phyloP scores from a whole-genome alignment of 1,140 invertebrate genomes.

The Frieseomelitta varia region DNA sequence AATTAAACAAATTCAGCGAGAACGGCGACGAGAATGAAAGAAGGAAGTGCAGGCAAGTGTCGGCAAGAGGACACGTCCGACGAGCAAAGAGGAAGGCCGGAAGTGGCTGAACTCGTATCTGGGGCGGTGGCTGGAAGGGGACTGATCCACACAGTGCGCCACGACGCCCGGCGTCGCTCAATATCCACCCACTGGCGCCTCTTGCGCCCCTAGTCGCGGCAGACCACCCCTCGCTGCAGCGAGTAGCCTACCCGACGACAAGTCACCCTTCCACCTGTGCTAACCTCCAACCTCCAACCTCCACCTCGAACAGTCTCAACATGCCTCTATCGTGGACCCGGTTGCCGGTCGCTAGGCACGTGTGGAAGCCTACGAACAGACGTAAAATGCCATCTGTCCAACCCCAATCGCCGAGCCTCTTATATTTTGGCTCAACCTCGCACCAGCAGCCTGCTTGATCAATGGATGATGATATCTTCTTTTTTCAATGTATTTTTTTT shows the following conservation, averaged over 20 bases:
- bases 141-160: slow-evolving; percentile 78
- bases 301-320: slow-evolving; percentile 37
- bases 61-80: slow-evolving; percentile 22
- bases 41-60: slow-evolving; percentile 12
- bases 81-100: slow-evolving; percentile 51
- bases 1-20: background rate
- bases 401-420: slow-evolving; percentile 12
- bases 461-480: background rate
- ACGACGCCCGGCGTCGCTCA: slow-evolving; percentile 80
- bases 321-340: slow-evolving; percentile 42
- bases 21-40: background rate
- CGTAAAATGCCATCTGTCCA: slow-evolving; percentile 62
- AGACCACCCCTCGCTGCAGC: slow-evolving; percentile 55
- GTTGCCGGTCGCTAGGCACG: slow-evolving; percentile 59
- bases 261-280: slow-evolving; percentile 55
- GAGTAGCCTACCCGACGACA: slow-evolving; percentile 53
- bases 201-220: slow-evolving; percentile 56
- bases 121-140: slow-evolving; percentile 80
- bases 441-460: slow-evolving; percentile 10
- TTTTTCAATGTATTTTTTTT: too few relatives aligned
- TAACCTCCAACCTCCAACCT: slow-evolving; percentile 54
- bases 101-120: slow-evolving; percentile 67
- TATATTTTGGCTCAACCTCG: background rate
- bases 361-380: slow-evolving; percentile 50
- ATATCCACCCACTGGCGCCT: slow-evolving; percentile 74